phyloP scores from a whole-genome alignment of 1,140 invertebrate species.

The Aricia agestis region DNA sequence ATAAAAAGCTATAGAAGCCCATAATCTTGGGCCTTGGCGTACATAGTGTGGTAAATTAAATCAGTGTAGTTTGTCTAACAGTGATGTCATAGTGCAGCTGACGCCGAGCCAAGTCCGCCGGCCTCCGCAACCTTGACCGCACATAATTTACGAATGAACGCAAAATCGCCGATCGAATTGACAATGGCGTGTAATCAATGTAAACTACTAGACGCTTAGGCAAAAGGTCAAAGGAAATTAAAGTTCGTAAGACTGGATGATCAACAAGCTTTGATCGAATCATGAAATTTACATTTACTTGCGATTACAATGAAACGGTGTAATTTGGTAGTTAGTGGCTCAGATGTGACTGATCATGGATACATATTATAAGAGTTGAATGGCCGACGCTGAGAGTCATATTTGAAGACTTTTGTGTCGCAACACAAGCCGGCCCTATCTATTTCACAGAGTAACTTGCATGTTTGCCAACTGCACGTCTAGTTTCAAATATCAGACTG shows the following conservation, averaged over 20 bases:
- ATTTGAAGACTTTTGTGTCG: constrained; percentile 13
- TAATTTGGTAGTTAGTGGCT: no score
- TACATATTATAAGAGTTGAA: constrained; percentile 1
- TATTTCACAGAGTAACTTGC: constrained; percentile 10
- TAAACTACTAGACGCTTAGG: not conserved
- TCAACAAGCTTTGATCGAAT: not conserved
- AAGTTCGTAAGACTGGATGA: not conserved
- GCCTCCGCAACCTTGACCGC: constrained; percentile 63
- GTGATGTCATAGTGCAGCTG: constrained; percentile 25
- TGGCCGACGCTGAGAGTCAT: constrained; percentile 6
- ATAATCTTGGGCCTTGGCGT: not conserved
- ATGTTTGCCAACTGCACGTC: constrained; percentile 7
- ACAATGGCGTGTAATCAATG: constrained; percentile 5
- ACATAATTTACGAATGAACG: constrained; percentile 25
- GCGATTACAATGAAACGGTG: no score
- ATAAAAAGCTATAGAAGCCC: not conserved
- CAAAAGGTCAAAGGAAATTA: not conserved
- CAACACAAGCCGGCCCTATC: constrained; percentile 1
- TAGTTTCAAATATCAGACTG: not conserved
- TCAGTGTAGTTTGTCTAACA: not conserved
- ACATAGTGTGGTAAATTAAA: not conserved
- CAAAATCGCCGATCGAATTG: not conserved
- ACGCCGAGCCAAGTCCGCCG: constrained; percentile 50
- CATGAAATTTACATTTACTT: not conserved
- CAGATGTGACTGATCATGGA: not conserved